Base-by-base conservation (phyloP, 2,888 invertebrate species). In the Drosophila suboccidentalis region DNA sequence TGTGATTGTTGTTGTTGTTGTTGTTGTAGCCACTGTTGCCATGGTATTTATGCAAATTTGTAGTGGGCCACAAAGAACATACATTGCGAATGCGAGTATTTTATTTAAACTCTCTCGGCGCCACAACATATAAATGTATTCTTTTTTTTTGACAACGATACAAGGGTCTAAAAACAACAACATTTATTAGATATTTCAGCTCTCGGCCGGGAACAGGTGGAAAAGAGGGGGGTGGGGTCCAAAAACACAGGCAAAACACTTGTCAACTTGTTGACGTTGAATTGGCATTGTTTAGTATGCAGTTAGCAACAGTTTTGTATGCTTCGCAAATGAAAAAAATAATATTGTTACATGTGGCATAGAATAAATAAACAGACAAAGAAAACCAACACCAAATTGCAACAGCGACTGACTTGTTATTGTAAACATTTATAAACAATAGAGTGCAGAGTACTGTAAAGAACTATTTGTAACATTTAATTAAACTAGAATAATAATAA, bases 41-140 rank as follows among this genome's bases (percentile, higher is more conserved):
- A 79, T 87, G 83, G 89, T 75, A 88, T 90, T 88, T 83, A 86
- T 86, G 90, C 79, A 90, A 86, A 86, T 86, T 88, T 88, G 71
- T 80, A 50, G 68, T 68, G 62, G 75, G 62, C 71, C 87, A 81
- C 68, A 74, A 78, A 81, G 55, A 67, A 60, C 71, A 74, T 69
- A 82, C 69, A 87, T 73, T 71, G 55, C 55, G 68, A 55, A 44
- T 26, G 6, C 22, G 44, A 26, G 39, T 43, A 55, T 68, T 73
- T 75, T 70, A 65, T 76, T 51, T 54, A 59, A 36, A 55, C 60
- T 29, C 32, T 29, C 26, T 15, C 58, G 51, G 44, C 39, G 57
- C 66, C 64, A 17, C 43, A 64, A 49, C 57, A 66, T 5, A 26
- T 26, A 53, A 38, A 66, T 46, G 60, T 47, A 47, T 60, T 26